Conservation (phyloP, 2,113 vertebrate genomes). For the Polypterus senegalus region DNA sequence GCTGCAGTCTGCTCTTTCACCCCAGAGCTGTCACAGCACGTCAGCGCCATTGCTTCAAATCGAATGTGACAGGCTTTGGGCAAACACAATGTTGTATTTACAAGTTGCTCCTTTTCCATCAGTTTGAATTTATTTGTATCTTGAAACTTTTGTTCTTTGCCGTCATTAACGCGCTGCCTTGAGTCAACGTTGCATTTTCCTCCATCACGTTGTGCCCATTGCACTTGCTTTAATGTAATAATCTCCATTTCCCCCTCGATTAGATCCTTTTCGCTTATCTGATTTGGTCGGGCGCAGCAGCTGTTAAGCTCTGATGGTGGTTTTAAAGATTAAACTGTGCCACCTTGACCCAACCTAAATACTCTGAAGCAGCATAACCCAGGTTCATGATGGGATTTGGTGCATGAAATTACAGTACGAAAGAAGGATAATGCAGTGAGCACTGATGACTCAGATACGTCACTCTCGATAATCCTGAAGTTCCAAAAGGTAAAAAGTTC, state of each 20-base stretch:
- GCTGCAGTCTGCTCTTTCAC: slow-evolving; percentile 26
- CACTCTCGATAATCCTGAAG: slow-evolving; percentile 15
- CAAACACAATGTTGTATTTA: neutral
- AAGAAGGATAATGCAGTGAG: slow-evolving; percentile 19
- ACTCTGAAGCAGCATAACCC: slow-evolving; percentile 17
- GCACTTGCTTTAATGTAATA: slow-evolving; percentile 25
- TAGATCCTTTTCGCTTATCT: slow-evolving; percentile 39
- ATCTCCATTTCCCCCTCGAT: slow-evolving; percentile 26
- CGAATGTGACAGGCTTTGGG: neutral
- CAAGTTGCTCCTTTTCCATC: neutral
- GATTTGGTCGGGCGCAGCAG: slow-evolving; percentile 42
- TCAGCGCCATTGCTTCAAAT: slow-evolving; percentile 9
- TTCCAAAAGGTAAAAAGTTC: slow-evolving; percentile 12
- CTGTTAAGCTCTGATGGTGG: slow-evolving; percentile 39
- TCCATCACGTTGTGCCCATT: slow-evolving; percentile 7
- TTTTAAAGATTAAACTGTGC: slow-evolving; percentile 31
- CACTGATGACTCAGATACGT: slow-evolving; percentile 7
- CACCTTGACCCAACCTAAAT: slow-evolving; percentile 29
- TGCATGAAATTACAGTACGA: slow-evolving; percentile 23
- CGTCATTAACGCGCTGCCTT: neutral
- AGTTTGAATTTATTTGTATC: neutral
- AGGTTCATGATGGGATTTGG: slow-evolving; percentile 21
- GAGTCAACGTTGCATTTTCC: neutral
- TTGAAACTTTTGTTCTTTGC: no score
- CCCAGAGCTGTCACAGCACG: slow-evolving; percentile 32